Evolutionary conservation across 1,140 invertebrate genomes (phyloP).

Genomic region (Arctopsyche grandis): DNA sequence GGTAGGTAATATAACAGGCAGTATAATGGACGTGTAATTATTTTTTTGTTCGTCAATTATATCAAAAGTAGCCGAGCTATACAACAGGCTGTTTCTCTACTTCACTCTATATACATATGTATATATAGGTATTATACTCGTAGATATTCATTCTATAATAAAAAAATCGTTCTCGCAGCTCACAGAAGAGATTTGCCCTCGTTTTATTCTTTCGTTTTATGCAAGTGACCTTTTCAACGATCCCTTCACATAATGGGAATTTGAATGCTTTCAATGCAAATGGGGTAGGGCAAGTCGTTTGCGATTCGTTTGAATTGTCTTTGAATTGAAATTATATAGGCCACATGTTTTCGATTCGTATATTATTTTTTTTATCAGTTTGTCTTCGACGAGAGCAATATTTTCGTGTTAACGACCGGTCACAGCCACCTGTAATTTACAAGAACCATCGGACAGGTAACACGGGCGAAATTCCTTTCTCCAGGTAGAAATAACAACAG

Average conservation of each 20-base stretch:
- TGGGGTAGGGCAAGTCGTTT: neutral
- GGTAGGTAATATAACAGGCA: too few relatives aligned
- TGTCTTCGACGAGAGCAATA: too few relatives aligned
- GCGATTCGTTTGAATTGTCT: neutral
- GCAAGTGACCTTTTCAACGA: constrained; percentile 4
- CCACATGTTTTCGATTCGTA: too few relatives aligned
- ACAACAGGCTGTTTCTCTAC: too few relatives aligned
- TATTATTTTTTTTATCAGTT: too few relatives aligned
- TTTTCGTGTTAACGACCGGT: constrained; percentile 7
- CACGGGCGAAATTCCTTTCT: constrained; percentile 4
- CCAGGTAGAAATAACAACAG: neutral
- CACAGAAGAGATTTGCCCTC: neutral
- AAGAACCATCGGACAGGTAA: constrained; percentile 4
- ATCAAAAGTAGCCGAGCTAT: too few relatives aligned
- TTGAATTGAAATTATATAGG: neutral
- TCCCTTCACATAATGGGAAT: neutral
- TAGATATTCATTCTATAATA: too few relatives aligned
- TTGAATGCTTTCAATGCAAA: neutral
- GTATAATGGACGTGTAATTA: too few relatives aligned
- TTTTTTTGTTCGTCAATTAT: too few relatives aligned
- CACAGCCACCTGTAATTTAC: constrained; percentile 15
- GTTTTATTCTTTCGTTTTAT: constrained; percentile 16
- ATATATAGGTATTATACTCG: too few relatives aligned
- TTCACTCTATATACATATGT: too few relatives aligned
- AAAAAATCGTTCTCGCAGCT: neutral